Evolutionary conservation across 2,888 invertebrate genomes (phyloP).

Genomic region (Aphrophora alni): DNA sequence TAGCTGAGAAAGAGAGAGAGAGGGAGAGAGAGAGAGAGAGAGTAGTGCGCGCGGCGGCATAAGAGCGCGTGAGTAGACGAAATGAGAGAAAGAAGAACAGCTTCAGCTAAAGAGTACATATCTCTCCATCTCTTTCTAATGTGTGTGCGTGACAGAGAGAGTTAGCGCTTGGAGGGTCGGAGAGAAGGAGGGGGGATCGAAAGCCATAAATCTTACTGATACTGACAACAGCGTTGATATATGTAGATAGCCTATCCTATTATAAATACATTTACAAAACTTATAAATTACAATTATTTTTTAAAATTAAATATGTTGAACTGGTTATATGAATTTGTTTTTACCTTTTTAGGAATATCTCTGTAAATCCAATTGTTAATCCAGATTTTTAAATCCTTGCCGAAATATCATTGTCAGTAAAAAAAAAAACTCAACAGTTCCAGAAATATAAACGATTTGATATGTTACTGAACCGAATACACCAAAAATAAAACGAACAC

Average conservation of each 20-base stretch:
- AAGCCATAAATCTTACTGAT: slow-evolving; percentile 6
- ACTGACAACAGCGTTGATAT: background rate
- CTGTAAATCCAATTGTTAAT: background rate
- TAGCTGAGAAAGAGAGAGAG: background rate
- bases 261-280: background rate
- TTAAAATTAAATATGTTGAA: background rate
- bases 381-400: background rate
- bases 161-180: background rate
- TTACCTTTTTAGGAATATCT: background rate
- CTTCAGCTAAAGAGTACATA: background rate
- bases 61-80: slow-evolving; percentile 1
- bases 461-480: background rate
- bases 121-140: background rate
- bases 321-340: background rate
- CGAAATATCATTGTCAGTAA: background rate
- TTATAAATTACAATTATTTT: background rate
- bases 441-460: background rate
- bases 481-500: background rate
- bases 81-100: background rate
- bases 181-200: background rate
- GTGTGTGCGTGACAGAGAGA: background rate
- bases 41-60: background rate
- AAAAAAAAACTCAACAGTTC: background rate
- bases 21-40: background rate
- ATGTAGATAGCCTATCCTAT: too few species aligned